phyloP scores from a whole-genome alignment of 2,113 vertebrate species.

The Syrrhaptes paradoxus region DNA sequence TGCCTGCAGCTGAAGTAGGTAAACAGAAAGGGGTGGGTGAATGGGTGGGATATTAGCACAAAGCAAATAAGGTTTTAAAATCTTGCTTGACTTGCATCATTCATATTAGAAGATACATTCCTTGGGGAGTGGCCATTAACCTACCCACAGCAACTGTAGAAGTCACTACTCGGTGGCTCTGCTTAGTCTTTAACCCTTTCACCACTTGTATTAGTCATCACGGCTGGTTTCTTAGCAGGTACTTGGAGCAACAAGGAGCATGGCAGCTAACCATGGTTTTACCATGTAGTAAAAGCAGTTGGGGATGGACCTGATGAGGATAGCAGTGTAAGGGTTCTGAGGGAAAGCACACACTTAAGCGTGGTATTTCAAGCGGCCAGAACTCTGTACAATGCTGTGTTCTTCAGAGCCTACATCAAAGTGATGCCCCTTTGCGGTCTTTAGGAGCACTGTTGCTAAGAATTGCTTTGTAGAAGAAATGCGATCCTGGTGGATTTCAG shows the following conservation, averaged over 20 bases:
- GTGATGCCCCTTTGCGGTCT: neutral
- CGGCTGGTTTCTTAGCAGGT: neutral
- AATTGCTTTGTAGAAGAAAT: neutral
- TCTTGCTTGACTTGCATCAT: neutral
- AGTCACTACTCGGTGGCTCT: neutral
- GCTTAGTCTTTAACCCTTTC: neutral
- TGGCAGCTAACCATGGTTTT: rapidly evolving
- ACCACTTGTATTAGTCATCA: neutral
- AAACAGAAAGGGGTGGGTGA: neutral
- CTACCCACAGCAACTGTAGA: neutral
- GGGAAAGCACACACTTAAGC: neutral
- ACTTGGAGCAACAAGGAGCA: neutral
- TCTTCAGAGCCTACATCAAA: neutral
- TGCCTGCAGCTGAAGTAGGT: neutral
- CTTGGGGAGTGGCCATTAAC: neutral
- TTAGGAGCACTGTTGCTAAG: neutral
- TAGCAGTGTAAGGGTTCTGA: neutral
- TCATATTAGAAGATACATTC: neutral
- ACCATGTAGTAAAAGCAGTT: neutral
- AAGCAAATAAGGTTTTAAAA: neutral
- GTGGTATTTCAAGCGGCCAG: neutral
- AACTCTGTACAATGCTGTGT: neutral
- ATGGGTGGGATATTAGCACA: neutral
- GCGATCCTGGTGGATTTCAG: neutral
- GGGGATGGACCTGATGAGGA: neutral